These are phyloP conservation scores for Rhimphoctona megacephalus DNA, from an alignment of 2,888 invertebrate genomes.

Conservation along the genomic window DNA sequence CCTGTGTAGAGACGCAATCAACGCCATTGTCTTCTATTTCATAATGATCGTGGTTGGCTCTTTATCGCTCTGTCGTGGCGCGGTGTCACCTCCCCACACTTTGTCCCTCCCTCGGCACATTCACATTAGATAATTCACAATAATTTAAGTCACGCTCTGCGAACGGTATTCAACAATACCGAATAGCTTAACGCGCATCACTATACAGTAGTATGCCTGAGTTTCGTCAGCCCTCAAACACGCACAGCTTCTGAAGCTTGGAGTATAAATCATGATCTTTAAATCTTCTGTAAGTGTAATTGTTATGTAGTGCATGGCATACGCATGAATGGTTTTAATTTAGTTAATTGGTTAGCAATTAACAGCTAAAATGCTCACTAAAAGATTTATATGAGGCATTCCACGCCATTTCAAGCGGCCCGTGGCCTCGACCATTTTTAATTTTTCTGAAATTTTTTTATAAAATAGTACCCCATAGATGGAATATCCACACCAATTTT, in stretches of 20 bases:
- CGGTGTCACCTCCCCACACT: neutral
- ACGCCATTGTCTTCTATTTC: slow-evolving; percentile 61
- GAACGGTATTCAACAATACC: neutral
- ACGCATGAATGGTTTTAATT: neutral
- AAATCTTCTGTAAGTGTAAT: neutral
- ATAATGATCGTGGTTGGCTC: slow-evolving; percentile 36
- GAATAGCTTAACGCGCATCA: neutral
- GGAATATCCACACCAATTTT: too few species aligned
- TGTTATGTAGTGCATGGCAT: neutral
- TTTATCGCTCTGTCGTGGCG: neutral
- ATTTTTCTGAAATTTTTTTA: too few species aligned
- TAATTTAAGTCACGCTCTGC: neutral
- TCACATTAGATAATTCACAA: neutral
- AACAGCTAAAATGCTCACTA: too few species aligned
- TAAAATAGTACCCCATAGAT: too few species aligned
- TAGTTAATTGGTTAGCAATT: too few species aligned
- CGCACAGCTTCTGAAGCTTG: neutral
- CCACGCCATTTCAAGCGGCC: too few species aligned
- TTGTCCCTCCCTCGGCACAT: slow-evolving; percentile 5
- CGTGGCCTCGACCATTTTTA: too few species aligned
- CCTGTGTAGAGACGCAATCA: slow-evolving; percentile 59
- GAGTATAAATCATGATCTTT: neutral
- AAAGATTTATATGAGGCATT: too few species aligned
- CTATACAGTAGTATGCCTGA: slow-evolving; percentile 23
- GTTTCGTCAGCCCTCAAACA: slow-evolving; percentile 13